Evolutionary conservation across 2,113 vertebrate species (phyloP).

Genomic region (Muscicapa adusta): DNA sequence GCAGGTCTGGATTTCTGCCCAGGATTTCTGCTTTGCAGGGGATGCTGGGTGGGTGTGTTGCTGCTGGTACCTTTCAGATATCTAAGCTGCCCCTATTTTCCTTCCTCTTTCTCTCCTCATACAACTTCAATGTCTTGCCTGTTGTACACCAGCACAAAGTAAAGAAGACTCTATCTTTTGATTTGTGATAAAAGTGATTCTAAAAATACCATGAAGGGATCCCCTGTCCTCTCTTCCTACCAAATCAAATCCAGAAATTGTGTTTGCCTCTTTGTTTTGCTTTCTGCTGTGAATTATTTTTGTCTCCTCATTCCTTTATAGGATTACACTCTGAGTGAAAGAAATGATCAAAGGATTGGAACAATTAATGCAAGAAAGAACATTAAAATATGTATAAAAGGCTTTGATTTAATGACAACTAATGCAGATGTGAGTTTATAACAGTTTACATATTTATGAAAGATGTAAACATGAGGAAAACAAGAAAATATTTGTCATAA

Average conservation of each 20-base stretch:
- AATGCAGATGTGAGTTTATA: background rate
- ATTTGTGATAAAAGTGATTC: background rate
- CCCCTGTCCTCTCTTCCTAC: background rate
- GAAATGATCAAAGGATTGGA: background rate
- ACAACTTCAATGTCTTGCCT: background rate
- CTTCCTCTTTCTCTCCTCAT: background rate
- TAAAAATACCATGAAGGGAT: background rate
- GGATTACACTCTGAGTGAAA: background rate
- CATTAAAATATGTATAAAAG: background rate
- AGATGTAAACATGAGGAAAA: constrained; percentile 7
- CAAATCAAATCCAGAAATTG: background rate
- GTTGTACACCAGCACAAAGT: background rate
- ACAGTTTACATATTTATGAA: constrained; percentile 3
- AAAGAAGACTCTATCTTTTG: background rate
- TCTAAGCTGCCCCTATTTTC: background rate
- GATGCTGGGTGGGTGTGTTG: background rate
- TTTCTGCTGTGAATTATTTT: background rate
- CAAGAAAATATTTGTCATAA: constrained; percentile 13
- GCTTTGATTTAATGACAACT: background rate
- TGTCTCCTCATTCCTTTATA: background rate
- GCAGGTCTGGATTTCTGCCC: background rate
- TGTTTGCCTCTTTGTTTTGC: background rate
- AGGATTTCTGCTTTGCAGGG: background rate
- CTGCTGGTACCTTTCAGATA: background rate
- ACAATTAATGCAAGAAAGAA: constrained; percentile 12